phyloP scores from a whole-genome alignment of 2,797 vertebrate genomes.

The Neostethus bicornis region DNA sequence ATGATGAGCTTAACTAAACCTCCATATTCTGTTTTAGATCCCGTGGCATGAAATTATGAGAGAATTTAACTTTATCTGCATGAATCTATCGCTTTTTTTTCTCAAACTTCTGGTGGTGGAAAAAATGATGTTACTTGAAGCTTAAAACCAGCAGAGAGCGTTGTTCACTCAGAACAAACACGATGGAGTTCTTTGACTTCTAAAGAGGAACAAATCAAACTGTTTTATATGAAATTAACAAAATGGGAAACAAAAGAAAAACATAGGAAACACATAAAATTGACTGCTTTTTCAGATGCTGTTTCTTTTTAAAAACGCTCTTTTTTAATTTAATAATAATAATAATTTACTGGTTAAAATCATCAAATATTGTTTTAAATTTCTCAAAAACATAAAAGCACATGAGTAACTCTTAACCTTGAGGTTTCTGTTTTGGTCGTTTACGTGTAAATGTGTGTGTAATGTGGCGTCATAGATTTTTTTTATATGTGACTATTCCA shows the following conservation, averaged over 20 bases:
- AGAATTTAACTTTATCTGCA: background rate
- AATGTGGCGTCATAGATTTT: conserved; percentile 13
- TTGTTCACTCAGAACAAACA: conserved; percentile 19
- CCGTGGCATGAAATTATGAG: conserved; percentile 10
- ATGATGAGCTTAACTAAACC: conserved; percentile 40
- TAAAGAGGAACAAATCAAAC: background rate
- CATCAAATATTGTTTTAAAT: conserved; percentile 54
- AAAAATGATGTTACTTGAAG: conserved; percentile 1
- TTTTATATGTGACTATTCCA: conserved; percentile 47
- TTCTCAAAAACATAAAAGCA: conserved; percentile 11
- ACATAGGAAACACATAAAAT: conserved; percentile 3
- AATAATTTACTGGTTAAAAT: background rate
- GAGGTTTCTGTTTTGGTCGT: background rate
- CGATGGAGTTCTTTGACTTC: background rate
- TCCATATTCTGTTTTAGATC: conserved; percentile 18
- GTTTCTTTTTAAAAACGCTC: conserved; percentile 1
- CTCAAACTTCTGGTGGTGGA: background rate
- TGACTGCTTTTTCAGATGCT: conserved; percentile 14
- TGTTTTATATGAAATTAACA: background rate
- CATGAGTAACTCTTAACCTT: conserved; percentile 10
- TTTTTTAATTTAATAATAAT: conserved; percentile 10
- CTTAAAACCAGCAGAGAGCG: conserved; percentile 24
- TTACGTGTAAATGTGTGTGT: conserved; percentile 25
- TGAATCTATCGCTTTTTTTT: background rate
- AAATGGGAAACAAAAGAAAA: background rate